phyloP scores from a whole-genome alignment of 2,888 invertebrate species.

The Cryptocephalus moraei region DNA sequence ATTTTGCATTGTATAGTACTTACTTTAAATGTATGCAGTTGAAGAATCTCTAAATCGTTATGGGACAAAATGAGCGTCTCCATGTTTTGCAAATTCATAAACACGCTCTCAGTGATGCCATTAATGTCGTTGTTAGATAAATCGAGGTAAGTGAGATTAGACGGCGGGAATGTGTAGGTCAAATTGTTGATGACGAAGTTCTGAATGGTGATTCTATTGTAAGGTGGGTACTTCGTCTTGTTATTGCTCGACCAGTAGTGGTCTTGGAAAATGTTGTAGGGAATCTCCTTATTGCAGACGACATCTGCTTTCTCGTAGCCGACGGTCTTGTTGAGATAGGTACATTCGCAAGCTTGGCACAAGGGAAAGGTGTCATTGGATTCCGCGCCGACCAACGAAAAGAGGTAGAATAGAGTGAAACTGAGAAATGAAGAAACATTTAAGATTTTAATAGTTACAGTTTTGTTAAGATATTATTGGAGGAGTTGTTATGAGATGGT shows the following conservation, averaged over 20 bases:
- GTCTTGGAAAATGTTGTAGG: slow-evolving; percentile 41
- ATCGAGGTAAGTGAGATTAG: slow-evolving; percentile 45
- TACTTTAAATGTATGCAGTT: slow-evolving; percentile 61
- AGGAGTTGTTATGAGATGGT: too few species aligned
- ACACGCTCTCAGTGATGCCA: slow-evolving; percentile 50
- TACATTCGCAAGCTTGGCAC: slow-evolving; percentile 47
- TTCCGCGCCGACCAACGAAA: slow-evolving; percentile 2
- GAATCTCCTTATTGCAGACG: slow-evolving; percentile 43
- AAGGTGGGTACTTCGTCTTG: slow-evolving; percentile 1
- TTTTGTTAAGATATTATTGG: too few species aligned
- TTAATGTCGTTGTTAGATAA: slow-evolving; percentile 55
- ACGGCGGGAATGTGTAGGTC: slow-evolving; percentile 39
- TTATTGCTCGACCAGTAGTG: slow-evolving; percentile 37
- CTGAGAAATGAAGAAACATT: too few species aligned
- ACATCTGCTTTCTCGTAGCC: slow-evolving; percentile 33
- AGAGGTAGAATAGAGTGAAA: too few species aligned
- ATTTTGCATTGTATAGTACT: too few species aligned
- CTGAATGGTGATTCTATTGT: slow-evolving; percentile 14
- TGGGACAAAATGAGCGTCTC: slow-evolving; percentile 56
- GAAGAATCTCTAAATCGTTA: slow-evolving; percentile 53
- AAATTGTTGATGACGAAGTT: slow-evolving; percentile 17
- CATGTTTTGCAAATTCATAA: slow-evolving; percentile 52
- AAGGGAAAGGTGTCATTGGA: slow-evolving; percentile 23
- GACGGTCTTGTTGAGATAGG: slow-evolving; percentile 24
- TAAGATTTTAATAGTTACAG: too few species aligned